phyloP scores from a whole-genome alignment of 2,113 vertebrate genomes.

The Lophius piscatorius region DNA sequence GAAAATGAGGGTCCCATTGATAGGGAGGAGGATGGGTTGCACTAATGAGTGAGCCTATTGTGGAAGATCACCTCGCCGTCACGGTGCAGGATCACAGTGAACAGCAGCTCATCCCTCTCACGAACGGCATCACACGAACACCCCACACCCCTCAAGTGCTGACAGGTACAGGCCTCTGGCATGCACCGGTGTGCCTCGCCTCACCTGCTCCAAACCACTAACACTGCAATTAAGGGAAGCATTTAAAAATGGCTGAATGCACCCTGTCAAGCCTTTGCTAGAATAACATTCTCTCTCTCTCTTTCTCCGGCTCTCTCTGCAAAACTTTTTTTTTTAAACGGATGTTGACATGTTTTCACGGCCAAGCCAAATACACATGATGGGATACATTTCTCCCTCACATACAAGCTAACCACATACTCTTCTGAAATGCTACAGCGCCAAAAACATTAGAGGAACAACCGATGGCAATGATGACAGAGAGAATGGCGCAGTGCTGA shows the following conservation, averaged over 20 bases:
- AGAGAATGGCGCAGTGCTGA: conserved; percentile 23
- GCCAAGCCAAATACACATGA: not conserved
- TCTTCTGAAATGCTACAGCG: not conserved
- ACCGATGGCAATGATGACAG: conserved; percentile 42
- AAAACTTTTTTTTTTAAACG: conserved; percentile 1
- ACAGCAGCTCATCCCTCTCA: conserved; percentile 58
- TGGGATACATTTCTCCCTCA: not conserved
- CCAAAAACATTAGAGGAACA: conserved; percentile 36
- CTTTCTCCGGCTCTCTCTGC: not conserved
- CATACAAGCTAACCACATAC: not conserved
- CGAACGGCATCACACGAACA: conserved; percentile 21
- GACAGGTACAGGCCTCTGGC: conserved; percentile 36
- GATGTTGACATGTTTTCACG: not conserved
- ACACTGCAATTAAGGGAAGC: conserved; percentile 34
- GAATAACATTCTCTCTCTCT: not conserved
- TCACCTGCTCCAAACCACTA: conserved; percentile 16
- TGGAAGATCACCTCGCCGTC: conserved; percentile 50
- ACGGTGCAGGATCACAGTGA: conserved; percentile 54
- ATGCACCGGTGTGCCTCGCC: conserved; percentile 6
- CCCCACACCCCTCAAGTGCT: conserved; percentile 32
- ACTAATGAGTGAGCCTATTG: conserved; percentile 57
- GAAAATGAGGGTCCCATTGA: conserved; percentile 49
- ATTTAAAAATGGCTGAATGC: conserved; percentile 17
- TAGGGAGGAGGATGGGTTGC: conserved; percentile 36
- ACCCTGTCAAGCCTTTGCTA: conserved; percentile 2